Evolutionary conservation across 2,797 vertebrate species (phyloP).

Genomic region (Phrynocephalus guinanensis): DNA sequence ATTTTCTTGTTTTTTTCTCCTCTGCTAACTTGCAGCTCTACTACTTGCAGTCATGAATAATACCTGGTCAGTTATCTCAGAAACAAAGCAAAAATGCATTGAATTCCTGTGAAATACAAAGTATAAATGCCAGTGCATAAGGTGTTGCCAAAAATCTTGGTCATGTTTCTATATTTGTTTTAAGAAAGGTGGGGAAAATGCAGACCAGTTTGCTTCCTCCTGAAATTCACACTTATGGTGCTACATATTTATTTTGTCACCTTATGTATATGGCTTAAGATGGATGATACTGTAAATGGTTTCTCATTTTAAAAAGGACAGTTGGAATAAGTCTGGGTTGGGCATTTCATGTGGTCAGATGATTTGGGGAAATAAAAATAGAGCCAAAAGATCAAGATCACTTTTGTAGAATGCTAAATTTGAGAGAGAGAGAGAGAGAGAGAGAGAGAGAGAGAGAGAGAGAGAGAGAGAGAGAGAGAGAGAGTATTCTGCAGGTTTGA

Average conservation of each 20-base stretch:
- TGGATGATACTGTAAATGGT: constrained; percentile 60
- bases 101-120: background rate
- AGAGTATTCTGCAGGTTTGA: background rate
- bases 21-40: background rate
- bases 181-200: background rate
- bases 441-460: background rate
- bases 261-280: constrained; percentile 49
- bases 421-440: background rate
- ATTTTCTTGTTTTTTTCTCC: background rate
- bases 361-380: background rate
- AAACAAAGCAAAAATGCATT: background rate
- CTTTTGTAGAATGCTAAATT: background rate
- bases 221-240: constrained; percentile 60
- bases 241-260: constrained; percentile 59
- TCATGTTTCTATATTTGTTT: background rate
- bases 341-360: background rate
- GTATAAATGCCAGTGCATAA: no score
- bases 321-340: background rate
- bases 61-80: background rate
- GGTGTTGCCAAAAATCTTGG: background rate
- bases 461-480: background rate
- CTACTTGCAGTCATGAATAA: background rate
- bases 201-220: constrained; percentile 52
- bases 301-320: constrained; percentile 57
- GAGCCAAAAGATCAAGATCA: constrained; percentile 2